Evolutionary conservation across 2,797 vertebrate species (phyloP).

Genomic region (Leuciscus waleckii): DNA sequence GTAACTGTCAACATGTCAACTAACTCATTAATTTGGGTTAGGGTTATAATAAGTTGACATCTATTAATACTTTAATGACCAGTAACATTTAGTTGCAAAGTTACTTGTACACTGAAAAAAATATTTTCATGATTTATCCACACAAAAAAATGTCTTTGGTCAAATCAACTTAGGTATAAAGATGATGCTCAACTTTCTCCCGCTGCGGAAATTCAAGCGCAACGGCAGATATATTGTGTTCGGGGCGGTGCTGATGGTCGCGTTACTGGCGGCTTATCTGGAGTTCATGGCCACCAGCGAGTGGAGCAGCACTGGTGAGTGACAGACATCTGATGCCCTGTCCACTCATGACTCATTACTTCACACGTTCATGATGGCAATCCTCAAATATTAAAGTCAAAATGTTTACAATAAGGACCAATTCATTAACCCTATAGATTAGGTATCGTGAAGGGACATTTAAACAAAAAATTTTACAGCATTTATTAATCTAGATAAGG

Average conservation of each 20-base stretch:
- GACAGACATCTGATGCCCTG: background rate
- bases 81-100: background rate
- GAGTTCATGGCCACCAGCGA: slow-evolving; percentile 63
- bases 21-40: background rate
- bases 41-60: background rate
- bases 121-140: too few species aligned
- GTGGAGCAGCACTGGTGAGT: slow-evolving; percentile 68
- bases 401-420: background rate
- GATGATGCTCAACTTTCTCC: slow-evolving; percentile 65
- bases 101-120: background rate
- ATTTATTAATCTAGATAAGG: background rate
- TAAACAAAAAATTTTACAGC: background rate
- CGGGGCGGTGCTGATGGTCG: slow-evolving; percentile 66
- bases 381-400: background rate
- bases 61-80: background rate
- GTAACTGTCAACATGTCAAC: background rate
- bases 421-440: background rate
- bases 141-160: too few species aligned
- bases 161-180: background rate
- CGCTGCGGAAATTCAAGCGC: slow-evolving; percentile 74
- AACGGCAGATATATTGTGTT: slow-evolving; percentile 66
- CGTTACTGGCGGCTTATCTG: slow-evolving; percentile 68
- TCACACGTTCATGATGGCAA: too few species aligned
- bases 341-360: background rate
- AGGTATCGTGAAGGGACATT: background rate